These are phyloP conservation scores for Campoletis sonorensis DNA, from an alignment of 1,140 invertebrate species.

Conservation along the genomic window DNA sequence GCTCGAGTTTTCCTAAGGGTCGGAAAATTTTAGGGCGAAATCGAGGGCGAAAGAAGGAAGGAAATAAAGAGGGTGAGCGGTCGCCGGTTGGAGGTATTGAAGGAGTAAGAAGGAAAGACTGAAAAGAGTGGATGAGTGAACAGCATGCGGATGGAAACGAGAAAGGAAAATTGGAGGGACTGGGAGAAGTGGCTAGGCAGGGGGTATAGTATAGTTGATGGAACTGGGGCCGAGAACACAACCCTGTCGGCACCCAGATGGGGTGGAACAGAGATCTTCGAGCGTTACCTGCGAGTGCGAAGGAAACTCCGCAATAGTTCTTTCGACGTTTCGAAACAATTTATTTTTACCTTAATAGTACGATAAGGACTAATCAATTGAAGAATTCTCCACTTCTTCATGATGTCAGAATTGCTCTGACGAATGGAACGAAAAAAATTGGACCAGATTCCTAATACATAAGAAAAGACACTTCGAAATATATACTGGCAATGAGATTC, in stretches of 20 bases:
- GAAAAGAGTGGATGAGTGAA: conserved; percentile 47
- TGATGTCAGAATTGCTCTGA: background rate
- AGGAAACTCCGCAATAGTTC: conserved; percentile 46
- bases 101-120: background rate
- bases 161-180: conserved; percentile 44
- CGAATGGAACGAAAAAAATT: background rate
- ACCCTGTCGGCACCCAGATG: conserved; percentile 71
- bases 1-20: conserved; percentile 40
- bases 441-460: background rate
- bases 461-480: background rate
- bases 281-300: conserved; percentile 66
- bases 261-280: conserved; percentile 57
- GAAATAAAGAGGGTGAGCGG: background rate
- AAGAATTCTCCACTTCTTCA: background rate
- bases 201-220: conserved; percentile 64
- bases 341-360: conserved; percentile 14
- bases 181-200: conserved; percentile 38
- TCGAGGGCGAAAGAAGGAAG: background rate
- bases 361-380: conserved; percentile 8
- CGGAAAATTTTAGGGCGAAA: conserved; percentile 6
- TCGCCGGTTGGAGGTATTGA: background rate
- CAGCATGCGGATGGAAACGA: conserved; percentile 48
- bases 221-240: conserved; percentile 70
- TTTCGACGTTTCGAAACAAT: background rate
- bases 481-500: conserved; percentile 20